Percentiles rank a stretch among this genome's conserved stretches.
These are phyloP conservation scores for Pheucticus melanocephalus DNA, from an alignment of 2,113 vertebrate species.

Conservation along the genomic window DNA sequence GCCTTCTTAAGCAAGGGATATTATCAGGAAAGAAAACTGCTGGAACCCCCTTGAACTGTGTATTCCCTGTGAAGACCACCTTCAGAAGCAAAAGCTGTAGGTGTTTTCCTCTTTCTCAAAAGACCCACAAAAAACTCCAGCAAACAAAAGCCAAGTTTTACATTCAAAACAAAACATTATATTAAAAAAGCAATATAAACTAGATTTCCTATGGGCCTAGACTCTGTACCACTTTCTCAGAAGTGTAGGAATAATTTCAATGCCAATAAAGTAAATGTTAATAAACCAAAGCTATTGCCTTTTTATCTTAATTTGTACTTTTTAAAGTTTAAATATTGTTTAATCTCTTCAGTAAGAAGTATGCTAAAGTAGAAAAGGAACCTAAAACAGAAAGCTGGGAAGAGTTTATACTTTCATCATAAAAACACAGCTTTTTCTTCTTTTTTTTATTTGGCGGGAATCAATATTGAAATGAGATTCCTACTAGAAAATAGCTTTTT, in stretches of 20 bases:
- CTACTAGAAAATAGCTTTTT: slow-evolving; percentile 66
- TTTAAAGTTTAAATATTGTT: neutral
- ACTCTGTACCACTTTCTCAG: neutral
- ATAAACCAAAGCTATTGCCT: neutral
- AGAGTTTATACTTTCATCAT: neutral
- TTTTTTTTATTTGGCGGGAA: neutral
- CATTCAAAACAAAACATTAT: neutral
- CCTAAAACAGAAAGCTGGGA: slow-evolving; percentile 14
- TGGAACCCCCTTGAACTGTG: neutral
- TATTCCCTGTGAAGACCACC: neutral
- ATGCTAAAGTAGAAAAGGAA: neutral
- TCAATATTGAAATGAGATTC: slow-evolving; percentile 57
- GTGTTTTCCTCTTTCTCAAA: neutral
- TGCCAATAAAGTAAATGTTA: neutral
- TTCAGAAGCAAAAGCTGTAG: neutral
- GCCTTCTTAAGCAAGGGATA: neutral
- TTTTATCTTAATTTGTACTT: neutral
- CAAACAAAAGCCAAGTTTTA: neutral
- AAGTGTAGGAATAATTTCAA: neutral
- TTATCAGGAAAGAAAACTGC: neutral
- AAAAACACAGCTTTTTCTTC: neutral
- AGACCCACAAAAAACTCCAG: neutral
- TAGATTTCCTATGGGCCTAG: neutral
- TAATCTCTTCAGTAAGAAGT: neutral
- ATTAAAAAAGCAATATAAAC: neutral